Evolutionary conservation across 2,888 invertebrate species (phyloP).

Genomic region (Pheosia gnoma): DNA sequence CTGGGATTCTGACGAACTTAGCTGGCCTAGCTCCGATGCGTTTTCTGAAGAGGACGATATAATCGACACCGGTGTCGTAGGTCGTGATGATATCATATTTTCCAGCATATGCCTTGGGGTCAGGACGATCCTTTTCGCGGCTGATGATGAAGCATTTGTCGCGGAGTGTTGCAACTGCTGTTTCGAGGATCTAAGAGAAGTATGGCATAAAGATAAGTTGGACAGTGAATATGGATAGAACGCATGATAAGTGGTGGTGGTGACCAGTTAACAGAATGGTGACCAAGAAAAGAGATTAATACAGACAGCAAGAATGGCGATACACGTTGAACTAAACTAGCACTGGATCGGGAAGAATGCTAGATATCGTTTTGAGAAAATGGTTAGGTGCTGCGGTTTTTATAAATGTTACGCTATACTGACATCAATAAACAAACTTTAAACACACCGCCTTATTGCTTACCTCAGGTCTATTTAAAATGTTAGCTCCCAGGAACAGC

Average conservation of each 20-base stretch:
- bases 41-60: slow-evolving; percentile 81
- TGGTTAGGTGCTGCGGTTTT: too few species aligned
- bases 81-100: slow-evolving; percentile 78
- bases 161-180: slow-evolving; percentile 75
- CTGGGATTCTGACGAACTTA: slow-evolving; percentile 73
- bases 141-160: slow-evolving; percentile 86
- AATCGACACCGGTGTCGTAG: slow-evolving; percentile 78
- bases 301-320: too few species aligned
- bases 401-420: too few species aligned
- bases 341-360: too few species aligned
- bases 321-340: too few species aligned
- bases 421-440: too few species aligned
- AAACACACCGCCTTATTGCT: slow-evolving; percentile 23
- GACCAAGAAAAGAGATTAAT: too few species aligned
- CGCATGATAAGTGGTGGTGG: not conserved
- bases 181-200: slow-evolving; percentile 64
- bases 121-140: slow-evolving; percentile 81
- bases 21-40: slow-evolving; percentile 70
- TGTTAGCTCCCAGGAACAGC: slow-evolving; percentile 78
- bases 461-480: slow-evolving; percentile 79
- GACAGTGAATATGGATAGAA: not conserved
- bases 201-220: not conserved
- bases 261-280: too few species aligned
- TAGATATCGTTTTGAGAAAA: too few species aligned
- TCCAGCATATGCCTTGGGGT: slow-evolving; percentile 66